Evolutionary conservation across 2,888 invertebrate species (phyloP), one percentile per base, ranked within the genome.

Genomic region (Xestia xanthographa): DNA sequence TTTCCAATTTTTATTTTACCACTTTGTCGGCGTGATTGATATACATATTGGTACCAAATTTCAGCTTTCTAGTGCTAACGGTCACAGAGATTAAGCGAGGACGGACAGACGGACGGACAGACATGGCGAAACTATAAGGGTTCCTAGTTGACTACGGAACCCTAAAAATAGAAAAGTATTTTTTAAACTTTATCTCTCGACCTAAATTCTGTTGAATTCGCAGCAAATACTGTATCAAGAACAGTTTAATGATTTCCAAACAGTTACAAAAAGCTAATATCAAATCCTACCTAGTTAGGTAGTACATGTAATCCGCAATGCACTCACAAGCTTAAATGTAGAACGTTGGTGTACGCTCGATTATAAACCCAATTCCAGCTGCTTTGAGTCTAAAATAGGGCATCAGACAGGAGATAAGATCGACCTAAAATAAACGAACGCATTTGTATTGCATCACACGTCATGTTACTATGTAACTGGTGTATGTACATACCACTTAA

Each of bases 371-470:
- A 79, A 86, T 38, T 12, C 22, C 58, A 69, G 62, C 66, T 34
- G 11, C 0, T 43, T 38, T 58, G 77, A 26, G 53, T 66, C 71
- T 65, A 77, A 77, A 81, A 71, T 83, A 82, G 62, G 76, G 43
- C 34, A 80, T 71, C 69, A 56, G 2, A 12, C 45, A 38, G 45
- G 58, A 82, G 87, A 86, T 88, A 78, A 75, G 72, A 79, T 82
- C 80, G 75, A 67, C 66, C 80, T 82, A 83, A 88, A 86, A 88
- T 88, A 85, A 83, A 83, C 82, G 76, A 82, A 82, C 75, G 81
- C 80, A 80, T 76, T 78, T 82, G 77, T 80, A 87, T 91, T 91
- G 88, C 92, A 90, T 89, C 87, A 90, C 81, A 88, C 79, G 78
- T 85, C 71, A 85, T 87, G 82, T 86, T 86, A 81, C 82, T 83